Percentiles rank a stretch among this genome's conserved stretches.
phyloP scores from a whole-genome alignment of 2,113 vertebrate species.

The Tringa solitaria region DNA sequence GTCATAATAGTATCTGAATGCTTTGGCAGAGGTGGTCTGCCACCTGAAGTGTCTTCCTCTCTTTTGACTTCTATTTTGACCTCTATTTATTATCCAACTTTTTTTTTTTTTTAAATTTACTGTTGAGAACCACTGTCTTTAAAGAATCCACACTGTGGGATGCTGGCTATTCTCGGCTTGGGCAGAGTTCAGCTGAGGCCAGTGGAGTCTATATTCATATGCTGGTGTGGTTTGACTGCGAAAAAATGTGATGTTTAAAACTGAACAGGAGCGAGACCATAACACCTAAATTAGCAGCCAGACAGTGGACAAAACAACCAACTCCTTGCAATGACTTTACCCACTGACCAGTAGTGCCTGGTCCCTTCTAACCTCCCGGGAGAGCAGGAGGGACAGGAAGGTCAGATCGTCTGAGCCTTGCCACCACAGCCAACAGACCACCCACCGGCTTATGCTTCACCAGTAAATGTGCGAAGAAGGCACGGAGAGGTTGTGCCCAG shows the following conservation, averaged over 20 bases:
- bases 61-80: background rate
- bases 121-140: background rate
- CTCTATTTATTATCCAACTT: background rate
- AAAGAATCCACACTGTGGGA: background rate
- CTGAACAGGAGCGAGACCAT: background rate
- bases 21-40: background rate
- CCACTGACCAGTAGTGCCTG: background rate
- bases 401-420: fast-evolving
- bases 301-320: background rate
- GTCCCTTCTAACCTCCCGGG: background rate
- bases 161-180: background rate
- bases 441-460: background rate
- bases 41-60: background rate
- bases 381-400: background rate
- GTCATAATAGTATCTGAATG: background rate
- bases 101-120: background rate
- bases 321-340: background rate
- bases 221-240: background rate
- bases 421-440: background rate
- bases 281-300: background rate
- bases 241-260: background rate
- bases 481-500: background rate
- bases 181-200: slow-evolving; percentile 25
- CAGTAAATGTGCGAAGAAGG: background rate
- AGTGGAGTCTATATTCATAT: background rate